These are phyloP conservation scores for Xiphydria camelus DNA, from an alignment of 2,888 invertebrate genomes.

Conservation along the genomic window DNA sequence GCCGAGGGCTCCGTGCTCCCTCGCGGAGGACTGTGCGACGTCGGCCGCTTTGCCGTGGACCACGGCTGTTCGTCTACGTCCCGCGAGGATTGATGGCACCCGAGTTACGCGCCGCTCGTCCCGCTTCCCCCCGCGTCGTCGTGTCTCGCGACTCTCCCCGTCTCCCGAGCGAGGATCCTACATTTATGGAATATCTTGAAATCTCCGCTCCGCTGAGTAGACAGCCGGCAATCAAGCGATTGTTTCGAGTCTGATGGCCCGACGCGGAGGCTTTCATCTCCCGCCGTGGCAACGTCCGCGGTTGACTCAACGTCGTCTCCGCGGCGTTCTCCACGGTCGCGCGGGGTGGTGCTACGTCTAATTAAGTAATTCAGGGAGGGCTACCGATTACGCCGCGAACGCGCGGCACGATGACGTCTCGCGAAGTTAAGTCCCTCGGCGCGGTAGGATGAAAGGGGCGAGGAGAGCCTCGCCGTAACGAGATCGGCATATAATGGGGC, in stretches of 20 bases:
- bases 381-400: not conserved
- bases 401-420: not conserved
- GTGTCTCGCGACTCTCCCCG: constrained; percentile 12
- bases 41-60: constrained; percentile 51
- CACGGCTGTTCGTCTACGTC: constrained; percentile 55
- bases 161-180: constrained; percentile 36
- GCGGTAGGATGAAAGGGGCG: too few relatives aligned
- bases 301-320: not conserved
- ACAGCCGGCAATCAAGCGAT: constrained; percentile 41
- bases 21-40: constrained; percentile 34
- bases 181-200: constrained; percentile 55
- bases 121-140: constrained; percentile 21
- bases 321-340: not conserved
- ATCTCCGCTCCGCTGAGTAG: constrained; percentile 36
- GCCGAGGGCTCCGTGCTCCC: constrained; percentile 27
- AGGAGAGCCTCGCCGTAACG: too few relatives aligned
- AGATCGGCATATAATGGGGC: too few relatives aligned
- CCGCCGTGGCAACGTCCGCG: not conserved
- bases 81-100: constrained; percentile 52
- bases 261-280: constrained; percentile 6
- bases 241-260: constrained; percentile 29
- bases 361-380: constrained; percentile 18
- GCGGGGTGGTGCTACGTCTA: constrained; percentile 10
- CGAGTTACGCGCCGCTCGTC: constrained; percentile 32
- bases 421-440: not conserved